These are phyloP conservation scores for Hippopotamyrus pictus DNA, from an alignment of 2,797 vertebrate species.

Conservation along the genomic window DNA sequence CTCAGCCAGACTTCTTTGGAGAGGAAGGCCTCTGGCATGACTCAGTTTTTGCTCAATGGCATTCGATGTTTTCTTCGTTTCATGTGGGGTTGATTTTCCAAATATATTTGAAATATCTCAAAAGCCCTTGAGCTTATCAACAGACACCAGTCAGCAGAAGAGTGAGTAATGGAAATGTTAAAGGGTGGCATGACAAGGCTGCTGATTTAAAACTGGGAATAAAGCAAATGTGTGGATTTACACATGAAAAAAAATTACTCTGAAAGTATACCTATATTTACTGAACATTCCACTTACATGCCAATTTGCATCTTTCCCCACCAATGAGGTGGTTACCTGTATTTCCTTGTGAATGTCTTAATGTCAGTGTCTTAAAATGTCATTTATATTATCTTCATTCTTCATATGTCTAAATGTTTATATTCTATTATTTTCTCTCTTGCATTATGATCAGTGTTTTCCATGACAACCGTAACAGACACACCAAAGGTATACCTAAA, in stretches of 20 bases:
- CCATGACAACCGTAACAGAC: background rate
- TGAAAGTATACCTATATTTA: background rate
- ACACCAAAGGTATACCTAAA: background rate
- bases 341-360: background rate
- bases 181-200: constrained; percentile 28
- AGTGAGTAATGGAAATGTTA: constrained; percentile 15
- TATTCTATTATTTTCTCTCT: background rate
- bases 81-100: constrained; percentile 89
- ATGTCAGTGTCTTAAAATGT: background rate
- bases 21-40: constrained; percentile 82
- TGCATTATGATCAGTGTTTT: background rate
- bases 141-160: constrained; percentile 44
- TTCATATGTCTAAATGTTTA: background rate
- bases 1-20: constrained; percentile 76
- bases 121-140: constrained; percentile 76
- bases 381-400: background rate
- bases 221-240: background rate
- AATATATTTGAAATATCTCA: constrained; percentile 88
- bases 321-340: background rate
- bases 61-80: constrained; percentile 94
- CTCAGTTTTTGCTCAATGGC: constrained; percentile 93
- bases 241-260: background rate
- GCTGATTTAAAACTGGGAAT: background rate
- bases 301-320: background rate
- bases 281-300: background rate